A percentile compares a stretch with the other conserved stretches of the same genome.
phyloP scores from a whole-genome alignment of 2,113 vertebrate genomes.

The Pimephales promelas region DNA sequence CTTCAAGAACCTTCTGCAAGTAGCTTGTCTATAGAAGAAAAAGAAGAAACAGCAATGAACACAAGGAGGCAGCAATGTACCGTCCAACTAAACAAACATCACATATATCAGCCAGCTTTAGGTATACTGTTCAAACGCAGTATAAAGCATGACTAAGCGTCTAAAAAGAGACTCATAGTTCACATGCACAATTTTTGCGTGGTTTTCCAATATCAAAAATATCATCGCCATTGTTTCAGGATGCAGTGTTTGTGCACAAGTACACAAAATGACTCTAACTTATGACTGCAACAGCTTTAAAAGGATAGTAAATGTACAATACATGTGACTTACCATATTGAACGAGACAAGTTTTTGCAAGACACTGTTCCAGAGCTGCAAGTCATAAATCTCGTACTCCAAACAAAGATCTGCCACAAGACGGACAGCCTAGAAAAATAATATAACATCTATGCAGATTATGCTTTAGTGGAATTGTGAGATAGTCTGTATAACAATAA shows the following conservation, averaged over 20 bases:
- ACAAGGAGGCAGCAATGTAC: not conserved
- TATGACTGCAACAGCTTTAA: not conserved
- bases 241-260: not conserved
- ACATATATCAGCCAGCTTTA: not conserved
- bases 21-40: slow-evolving; percentile 78
- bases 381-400: slow-evolving; percentile 88
- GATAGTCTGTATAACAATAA: not conserved
- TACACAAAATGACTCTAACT: not conserved
- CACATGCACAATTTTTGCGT: too few relatives aligned
- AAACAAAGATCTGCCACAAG: slow-evolving; percentile 90
- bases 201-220: not conserved
- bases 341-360: slow-evolving; percentile 91
- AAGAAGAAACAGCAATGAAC: slow-evolving; percentile 24
- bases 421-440: slow-evolving; percentile 80
- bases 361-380: slow-evolving; percentile 89
- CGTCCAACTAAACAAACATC: not conserved
- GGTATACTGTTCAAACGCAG: not conserved
- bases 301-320: not conserved
- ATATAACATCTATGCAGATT: not conserved
- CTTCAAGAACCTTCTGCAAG: slow-evolving; percentile 84
- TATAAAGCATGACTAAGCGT: not conserved
- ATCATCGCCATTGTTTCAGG: not conserved
- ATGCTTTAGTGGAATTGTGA: not conserved
- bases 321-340: slow-evolving; percentile 80
- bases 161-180: not conserved